Conservation (phyloP, 1,140 invertebrate genomes). For the Armadillidium nasatum region DNA sequence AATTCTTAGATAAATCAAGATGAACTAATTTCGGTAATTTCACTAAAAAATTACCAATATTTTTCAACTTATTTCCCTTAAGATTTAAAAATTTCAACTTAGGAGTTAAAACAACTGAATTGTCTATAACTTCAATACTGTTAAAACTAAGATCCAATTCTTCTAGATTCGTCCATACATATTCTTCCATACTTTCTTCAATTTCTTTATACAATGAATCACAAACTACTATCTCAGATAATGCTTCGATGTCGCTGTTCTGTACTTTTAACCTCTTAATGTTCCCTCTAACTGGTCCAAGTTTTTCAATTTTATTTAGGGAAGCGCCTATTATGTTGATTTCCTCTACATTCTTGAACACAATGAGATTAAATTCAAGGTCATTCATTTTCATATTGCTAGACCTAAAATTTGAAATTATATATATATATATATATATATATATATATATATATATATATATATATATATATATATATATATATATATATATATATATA, state of each 20-base stretch:
- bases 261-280: slow-evolving; percentile 59
- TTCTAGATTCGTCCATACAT: slow-evolving; percentile 63
- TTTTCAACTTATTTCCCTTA: slow-evolving; percentile 65
- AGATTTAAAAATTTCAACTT: slow-evolving; percentile 67
- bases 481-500: too few species aligned
- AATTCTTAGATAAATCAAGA: slow-evolving; percentile 72
- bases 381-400: slow-evolving; percentile 41
- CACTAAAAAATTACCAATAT: slow-evolving; percentile 67
- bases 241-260: slow-evolving; percentile 58
- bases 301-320: slow-evolving; percentile 47
- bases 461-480: too few species aligned
- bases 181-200: slow-evolving; percentile 45
- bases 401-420: slow-evolving; percentile 24
- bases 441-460: too few species aligned
- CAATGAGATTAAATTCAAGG: slow-evolving; percentile 31
- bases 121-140: slow-evolving; percentile 68
- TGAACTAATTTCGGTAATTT: slow-evolving; percentile 68
- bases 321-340: slow-evolving; percentile 62
- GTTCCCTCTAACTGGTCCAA: slow-evolving; percentile 60
- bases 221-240: slow-evolving; percentile 69
- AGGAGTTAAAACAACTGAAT: slow-evolving; percentile 71
- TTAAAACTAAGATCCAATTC: slow-evolving; percentile 74
- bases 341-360: slow-evolving; percentile 53
- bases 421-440: too few species aligned
- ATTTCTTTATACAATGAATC: slow-evolving; percentile 62